A percentile compares a stretch with the other conserved stretches of the same genome.
phyloP scores from a whole-genome alignment of 2,888 invertebrate genomes.

The Melanostoma scalare region DNA sequence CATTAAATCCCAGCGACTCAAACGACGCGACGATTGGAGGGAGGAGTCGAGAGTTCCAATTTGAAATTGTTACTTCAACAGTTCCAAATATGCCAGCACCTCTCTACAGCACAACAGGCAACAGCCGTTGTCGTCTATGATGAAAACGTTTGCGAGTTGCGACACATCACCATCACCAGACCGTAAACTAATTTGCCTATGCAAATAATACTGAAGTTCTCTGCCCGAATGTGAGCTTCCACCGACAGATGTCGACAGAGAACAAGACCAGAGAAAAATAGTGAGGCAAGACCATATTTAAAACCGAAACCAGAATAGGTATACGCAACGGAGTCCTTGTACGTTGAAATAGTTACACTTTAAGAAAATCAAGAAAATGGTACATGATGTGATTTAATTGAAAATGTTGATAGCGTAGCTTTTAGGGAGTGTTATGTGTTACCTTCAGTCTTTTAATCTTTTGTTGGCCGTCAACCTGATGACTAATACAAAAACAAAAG shows the following conservation, averaged over 20 bases:
- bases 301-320: conserved; percentile 58
- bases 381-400: no score
- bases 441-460: no score
- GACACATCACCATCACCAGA: conserved; percentile 72
- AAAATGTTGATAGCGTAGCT: no score
- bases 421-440: no score
- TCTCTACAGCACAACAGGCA: conserved; percentile 34
- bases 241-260: conserved; percentile 70
- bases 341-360: conserved; percentile 14
- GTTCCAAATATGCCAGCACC: conserved; percentile 35
- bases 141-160: conserved; percentile 54
- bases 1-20: conserved; percentile 66
- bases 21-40: conserved; percentile 37
- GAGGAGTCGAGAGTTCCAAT: conserved; percentile 56
- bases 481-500: no score
- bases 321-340: conserved; percentile 44
- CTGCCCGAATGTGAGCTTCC: conserved; percentile 58
- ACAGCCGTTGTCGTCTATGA: conserved; percentile 52
- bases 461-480: no score
- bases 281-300: conserved; percentile 31
- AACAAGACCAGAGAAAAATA: background rate
- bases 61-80: conserved; percentile 67
- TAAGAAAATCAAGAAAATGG: background rate
- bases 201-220: conserved; percentile 55
- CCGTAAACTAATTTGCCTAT: conserved; percentile 73